Evolutionary conservation across 1,140 invertebrate genomes (phyloP).

Genomic region (Drosophila micromelanica): DNA sequence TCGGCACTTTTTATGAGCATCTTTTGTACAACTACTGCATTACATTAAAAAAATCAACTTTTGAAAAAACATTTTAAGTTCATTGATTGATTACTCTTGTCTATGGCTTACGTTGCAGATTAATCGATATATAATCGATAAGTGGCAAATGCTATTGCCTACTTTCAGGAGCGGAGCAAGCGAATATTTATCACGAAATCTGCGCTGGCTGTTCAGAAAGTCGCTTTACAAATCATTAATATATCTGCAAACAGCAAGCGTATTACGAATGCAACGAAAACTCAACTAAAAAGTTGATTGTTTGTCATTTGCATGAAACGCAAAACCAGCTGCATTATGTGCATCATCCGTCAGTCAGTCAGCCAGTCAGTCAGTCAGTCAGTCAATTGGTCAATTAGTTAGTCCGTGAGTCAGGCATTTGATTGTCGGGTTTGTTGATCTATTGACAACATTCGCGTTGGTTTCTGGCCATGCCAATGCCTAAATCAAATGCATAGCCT

Average conservation of each 20-base stretch:
- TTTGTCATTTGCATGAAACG: conserved; percentile 72
- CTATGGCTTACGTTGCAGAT: background rate
- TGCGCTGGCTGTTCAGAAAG: background rate
- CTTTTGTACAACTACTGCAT: too few relatives aligned
- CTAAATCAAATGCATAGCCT: conserved; percentile 52
- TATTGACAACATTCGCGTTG: conserved; percentile 65
- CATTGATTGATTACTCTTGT: too few relatives aligned
- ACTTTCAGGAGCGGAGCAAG: background rate
- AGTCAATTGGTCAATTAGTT: conserved; percentile 11
- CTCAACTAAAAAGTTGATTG: conserved; percentile 67
- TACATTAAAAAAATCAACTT: too few relatives aligned
- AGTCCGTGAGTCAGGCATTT: conserved; percentile 16
- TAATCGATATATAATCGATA: background rate
- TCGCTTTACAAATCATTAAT: background rate
- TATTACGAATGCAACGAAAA: conserved; percentile 42
- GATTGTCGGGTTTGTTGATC: conserved; percentile 63
- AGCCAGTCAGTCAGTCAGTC: conserved; percentile 19
- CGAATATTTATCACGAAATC: too few relatives aligned
- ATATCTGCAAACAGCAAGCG: background rate
- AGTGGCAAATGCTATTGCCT: background rate
- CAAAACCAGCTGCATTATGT: conserved; percentile 22
- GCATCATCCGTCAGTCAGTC: too few relatives aligned
- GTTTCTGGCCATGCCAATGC: conserved; percentile 46
- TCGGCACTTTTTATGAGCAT: too few relatives aligned
- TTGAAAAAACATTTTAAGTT: too few relatives aligned